Base-by-base conservation (phyloP, 1,140 invertebrate genomes). In the Meloidogyne floridensis region DNA sequence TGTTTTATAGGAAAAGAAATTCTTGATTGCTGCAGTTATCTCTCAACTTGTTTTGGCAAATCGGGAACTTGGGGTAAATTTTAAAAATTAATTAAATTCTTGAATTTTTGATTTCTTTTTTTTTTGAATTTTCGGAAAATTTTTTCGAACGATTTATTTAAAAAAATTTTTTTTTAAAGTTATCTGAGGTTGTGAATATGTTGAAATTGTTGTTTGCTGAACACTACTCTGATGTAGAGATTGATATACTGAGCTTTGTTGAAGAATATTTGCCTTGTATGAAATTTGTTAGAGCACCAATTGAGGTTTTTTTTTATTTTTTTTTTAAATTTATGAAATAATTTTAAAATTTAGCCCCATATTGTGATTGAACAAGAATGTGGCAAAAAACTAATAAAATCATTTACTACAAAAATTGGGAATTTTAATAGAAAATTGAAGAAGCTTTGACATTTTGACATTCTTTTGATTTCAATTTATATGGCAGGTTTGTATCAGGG, bases 131-230 rank as follows among this genome's bases (percentile, higher is more conserved):
- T 47, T 47, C 7, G 43, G 43, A 47, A 6, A 6, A 47, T 47
- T 47, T 47, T 47, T 47, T n/a, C n/a, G n/a, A n/a, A n/a, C n/a
- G n/a, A n/a, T n/a, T n/a, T 47, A n/a, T 73, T 18, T 0, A 4
- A n/a, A 4, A n/a, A 18, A 20, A 15, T n/a, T n/a, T 18, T 74
- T 47, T 74, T 5, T 3, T 0, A 74, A 20, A 77, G 75, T 8
- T 77, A 15, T 77, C 75, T 32, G 75, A 77, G n/a, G 75, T 18
- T 2, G 18, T 18, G n/a, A 77, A 77, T 8, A 56, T 77, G 75
- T 56, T 77, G 5, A 42, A 56, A 43, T 77, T 77, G 75, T 69
- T 77, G 13, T 77, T 77, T 9, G 53, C 56, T 18, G 53, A 54
- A n/a, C 43, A 54, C 10, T 74, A 74, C 11, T 69, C 13, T 9